Base-by-base conservation (phyloP, 2,113 vertebrate species). In the Colossoma macropomum region DNA sequence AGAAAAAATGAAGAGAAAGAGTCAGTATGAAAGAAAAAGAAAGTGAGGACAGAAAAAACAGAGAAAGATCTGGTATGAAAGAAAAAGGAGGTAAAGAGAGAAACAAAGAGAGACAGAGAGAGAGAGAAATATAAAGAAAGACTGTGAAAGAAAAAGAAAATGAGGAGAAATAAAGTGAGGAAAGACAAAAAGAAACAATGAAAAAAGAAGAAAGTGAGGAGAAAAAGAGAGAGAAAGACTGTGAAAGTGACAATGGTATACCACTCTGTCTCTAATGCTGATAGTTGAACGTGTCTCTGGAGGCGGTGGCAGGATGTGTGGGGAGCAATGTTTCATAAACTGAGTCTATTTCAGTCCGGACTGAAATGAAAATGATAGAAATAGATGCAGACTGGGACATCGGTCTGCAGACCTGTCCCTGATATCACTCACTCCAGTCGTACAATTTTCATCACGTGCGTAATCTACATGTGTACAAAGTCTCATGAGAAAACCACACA, bases 401-500 rank as follows among this genome's bases (percentile, higher is more conserved):
- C 19, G 74, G 81, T 70, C 81, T 83, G 81, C 32, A 70, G 81
- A 60, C 73, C 74, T 48, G 63, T 83, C 81, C 81, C 73, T 76
- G 73, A 60, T 70, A 77, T 69, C 81, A 70, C 65, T 69, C 81
- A 70, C 65, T 83, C 28, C 81, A 70, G 81, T 77, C 74, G 59
- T 71, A 77, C 56, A 70, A 56, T 77, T 77, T 69, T 77, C 66
- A 83, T 83, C 66, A 71, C 52, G 19, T 41, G 34, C 30, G 17
- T 77, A 62, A 83, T 71, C 68, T n/a, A 71, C 38, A n/a, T 83
- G 30, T 38, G n/a, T 19, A 66, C 38, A 25, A 15, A 25, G 21
- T 71, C 81, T 65, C 66, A 0, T 0, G 68, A 77, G 81, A 59
- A 13, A 88, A 86, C 89, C 92, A 92, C 93, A 93, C 91, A 59